Base-by-base conservation (phyloP, 2,888 invertebrate species). In the Lissonota sp. region DNA sequence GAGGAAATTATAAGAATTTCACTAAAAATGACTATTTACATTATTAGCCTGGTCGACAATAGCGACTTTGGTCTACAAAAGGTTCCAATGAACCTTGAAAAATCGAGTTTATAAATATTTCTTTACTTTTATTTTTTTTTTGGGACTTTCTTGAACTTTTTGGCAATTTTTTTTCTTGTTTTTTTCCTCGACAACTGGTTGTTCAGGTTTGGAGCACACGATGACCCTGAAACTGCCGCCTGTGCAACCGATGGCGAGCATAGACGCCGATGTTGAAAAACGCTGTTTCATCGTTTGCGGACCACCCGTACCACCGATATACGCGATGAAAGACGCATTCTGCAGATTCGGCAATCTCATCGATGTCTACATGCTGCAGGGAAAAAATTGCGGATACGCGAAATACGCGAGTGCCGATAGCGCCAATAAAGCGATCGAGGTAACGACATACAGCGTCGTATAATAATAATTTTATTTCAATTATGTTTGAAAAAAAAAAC, bases 341-440 rank as follows among this genome's bases (percentile, higher is more conserved):
- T 97, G 97, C 87, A 95, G 98, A 88, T 98, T 98, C 93, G 98
- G 98, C 5, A 95, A 96, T 90, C 94, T 98, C 7, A 97, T 98
- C 77, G 98, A 98, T 92, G 97, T 98, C 1, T 98, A 97, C 90
- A 95, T 98, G 91, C 93, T 98, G 85, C 96, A 96, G 63, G 97
- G 98, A 90, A 97, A 97, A 90, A 98, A 97, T 88, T 98, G 97
- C 92, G 98, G 98, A 0, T 98, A 98, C 93, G 98, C 97, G 5
- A 97, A 97, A 88, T 98, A 96, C 93, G 96, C 97, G 3, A 94
- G 94, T 63, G 94, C 94, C 70, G 95, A 95, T 51, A 95, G 97
- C 82, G 98, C 98, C 0, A 94, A 95, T 85, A 94, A 95, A 86
- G 97, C 97, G 0, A 96, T 97, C 62, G 94, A 93, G 92, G 95